Base-by-base conservation (phyloP, 1,140 invertebrate species). In the Linepithema humile region DNA sequence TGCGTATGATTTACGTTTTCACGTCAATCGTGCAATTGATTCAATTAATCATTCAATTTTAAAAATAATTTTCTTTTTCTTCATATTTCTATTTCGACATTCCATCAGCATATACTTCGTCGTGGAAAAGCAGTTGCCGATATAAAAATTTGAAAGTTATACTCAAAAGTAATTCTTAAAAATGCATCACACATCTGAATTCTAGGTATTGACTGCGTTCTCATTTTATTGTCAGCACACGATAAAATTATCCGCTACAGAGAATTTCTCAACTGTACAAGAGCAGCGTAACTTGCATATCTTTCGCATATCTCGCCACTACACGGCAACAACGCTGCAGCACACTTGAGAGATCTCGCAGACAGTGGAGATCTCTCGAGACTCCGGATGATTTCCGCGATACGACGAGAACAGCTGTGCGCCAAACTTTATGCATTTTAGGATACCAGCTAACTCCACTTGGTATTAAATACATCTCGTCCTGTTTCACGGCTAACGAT, bases 381-480 rank as follows among this genome's bases (percentile, higher is more conserved):
- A 75, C 83, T 84, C 80, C 84, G 82, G 86, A 82, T 88, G 86
- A 75, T 87, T 87, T 77, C 84, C 70, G 75, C 50, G 85, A 87
- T 88, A 77, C 85, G 82, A 80, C 73, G 73, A 86, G 82, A 78
- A 87, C 74, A 72, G 74, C 57, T 82, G 57, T 38, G 70, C 32
- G 55, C 75, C 60, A 74, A 88, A 88, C 87, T 87, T 88, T 82
- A 60, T 70, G 75, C 86, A 88, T 88, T 88, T 88, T 88, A 75
- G 70, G 75, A 60, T 84, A 87, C 55, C 55, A 70, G 65, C 20
- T 29, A 48, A 67, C 55, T 62, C 48, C 50, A 62, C 57, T 65
- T 62, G 57, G n/a, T 67, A 75, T 57, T 80, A 74, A 87, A 57
- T 80, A 40, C 57, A 82, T 60, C 43, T 48, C 59, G 55, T 57